Percentiles rank a stretch among this genome's conserved stretches.
These are phyloP conservation scores for Gyrodactylus salaris DNA, from an alignment of 1,140 invertebrate genomes.

Conservation along the genomic window DNA sequence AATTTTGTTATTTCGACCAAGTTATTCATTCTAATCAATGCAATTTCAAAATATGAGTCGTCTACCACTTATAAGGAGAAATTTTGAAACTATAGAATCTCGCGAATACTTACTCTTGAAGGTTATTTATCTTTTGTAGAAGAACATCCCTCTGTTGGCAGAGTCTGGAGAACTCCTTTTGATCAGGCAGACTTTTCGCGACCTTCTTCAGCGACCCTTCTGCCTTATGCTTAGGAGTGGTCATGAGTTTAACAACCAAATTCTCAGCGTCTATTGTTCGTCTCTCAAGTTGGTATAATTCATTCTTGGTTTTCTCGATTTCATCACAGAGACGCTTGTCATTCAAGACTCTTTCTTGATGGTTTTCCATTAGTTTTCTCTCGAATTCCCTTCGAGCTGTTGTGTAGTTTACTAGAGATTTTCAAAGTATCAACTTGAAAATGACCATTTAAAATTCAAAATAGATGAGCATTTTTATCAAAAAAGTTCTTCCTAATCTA, in stretches of 20 bases:
- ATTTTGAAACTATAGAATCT: too few relatives aligned
- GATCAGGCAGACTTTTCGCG: too few relatives aligned
- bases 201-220: background rate
- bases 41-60: too few relatives aligned
- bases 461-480: too few relatives aligned
- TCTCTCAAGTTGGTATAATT: background rate
- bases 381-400: background rate
- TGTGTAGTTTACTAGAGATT: background rate
- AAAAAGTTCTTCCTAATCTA: too few relatives aligned
- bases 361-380: background rate
- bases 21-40: too few relatives aligned
- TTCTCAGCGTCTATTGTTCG: background rate
- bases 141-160: background rate
- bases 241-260: background rate
- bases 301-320: background rate
- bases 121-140: background rate
- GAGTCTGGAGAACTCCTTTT: too few relatives aligned
- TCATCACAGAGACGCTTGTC: background rate
- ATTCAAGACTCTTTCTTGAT: background rate
- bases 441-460: too few relatives aligned
- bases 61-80: too few relatives aligned
- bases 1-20: too few relatives aligned
- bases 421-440: background rate
- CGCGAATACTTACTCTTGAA: too few relatives aligned
- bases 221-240: background rate